Conservation (phyloP, 2,888 invertebrate species). For the Charanyca ferruginea region DNA sequence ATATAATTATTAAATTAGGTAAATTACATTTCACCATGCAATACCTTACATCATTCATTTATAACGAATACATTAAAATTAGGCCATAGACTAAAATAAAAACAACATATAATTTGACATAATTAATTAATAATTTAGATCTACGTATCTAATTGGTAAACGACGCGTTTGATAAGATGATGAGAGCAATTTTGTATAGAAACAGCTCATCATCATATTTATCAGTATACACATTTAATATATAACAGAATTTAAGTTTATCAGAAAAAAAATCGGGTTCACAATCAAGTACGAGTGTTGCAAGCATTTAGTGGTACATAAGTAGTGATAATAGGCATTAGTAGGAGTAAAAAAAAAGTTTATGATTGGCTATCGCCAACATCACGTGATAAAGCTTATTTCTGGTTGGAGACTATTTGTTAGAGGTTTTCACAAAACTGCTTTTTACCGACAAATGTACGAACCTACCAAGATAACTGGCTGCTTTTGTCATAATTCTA, state of each 20-base stretch:
- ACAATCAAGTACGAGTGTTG: background rate
- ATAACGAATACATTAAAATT: conserved; percentile 20
- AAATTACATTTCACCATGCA: background rate
- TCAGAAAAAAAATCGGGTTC: conserved; percentile 5
- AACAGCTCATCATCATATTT: conserved; percentile 1
- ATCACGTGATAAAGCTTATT: background rate
- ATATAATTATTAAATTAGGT: background rate
- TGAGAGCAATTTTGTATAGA: background rate
- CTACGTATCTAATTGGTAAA: conserved; percentile 1
- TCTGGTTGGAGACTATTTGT: background rate
- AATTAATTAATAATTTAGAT: conserved; percentile 21
- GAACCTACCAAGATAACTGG: too few species aligned
- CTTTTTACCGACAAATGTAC: too few species aligned
- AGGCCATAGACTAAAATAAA: conserved; percentile 22
- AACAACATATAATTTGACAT: conserved; percentile 6
- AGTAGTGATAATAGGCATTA: too few species aligned
- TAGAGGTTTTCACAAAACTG: background rate
- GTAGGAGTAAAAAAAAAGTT: background rate
- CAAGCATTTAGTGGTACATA: background rate
- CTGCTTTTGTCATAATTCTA: too few species aligned
- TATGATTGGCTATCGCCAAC: background rate
- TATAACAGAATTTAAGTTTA: too few species aligned
- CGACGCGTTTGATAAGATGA: background rate
- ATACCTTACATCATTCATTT: background rate
- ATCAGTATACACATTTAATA: conserved; percentile 3